These are phyloP conservation scores for Sarcophaga peregrina DNA, from an alignment of 1,140 invertebrate species.

Conservation along the genomic window DNA sequence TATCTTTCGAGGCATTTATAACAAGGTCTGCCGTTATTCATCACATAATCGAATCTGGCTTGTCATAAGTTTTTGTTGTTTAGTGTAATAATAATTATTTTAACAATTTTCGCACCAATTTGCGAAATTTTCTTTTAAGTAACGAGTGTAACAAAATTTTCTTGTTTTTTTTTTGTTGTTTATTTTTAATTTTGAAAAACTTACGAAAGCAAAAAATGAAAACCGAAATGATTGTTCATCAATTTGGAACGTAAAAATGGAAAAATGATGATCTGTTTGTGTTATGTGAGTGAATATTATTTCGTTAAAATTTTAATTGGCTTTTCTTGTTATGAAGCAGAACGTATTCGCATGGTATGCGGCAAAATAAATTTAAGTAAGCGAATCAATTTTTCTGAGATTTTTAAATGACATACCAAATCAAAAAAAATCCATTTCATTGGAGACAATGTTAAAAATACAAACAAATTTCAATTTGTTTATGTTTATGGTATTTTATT, in stretches of 20 bases:
- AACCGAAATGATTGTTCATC: not conserved
- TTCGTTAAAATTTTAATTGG: not conserved
- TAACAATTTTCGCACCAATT: constrained; percentile 15
- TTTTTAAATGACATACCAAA: no score
- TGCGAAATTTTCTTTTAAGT: not conserved
- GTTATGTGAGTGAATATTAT: no score
- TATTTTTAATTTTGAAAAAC: not conserved
- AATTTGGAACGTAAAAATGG: not conserved
- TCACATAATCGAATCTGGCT: no score
- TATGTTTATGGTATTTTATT: no score
- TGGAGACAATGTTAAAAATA: no score
- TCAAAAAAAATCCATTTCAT: no score
- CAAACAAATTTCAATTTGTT: no score
- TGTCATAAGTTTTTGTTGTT: no score
- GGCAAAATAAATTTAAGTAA: not conserved
- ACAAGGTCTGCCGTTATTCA: no score
- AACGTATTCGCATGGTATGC: not conserved
- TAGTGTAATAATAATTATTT: not conserved
- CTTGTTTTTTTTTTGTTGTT: not conserved
- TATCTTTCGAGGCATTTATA: no score
- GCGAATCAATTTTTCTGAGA: no score
- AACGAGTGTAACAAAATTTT: not conserved
- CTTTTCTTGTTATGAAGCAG: constrained; percentile 1
- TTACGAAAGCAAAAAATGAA: not conserved
- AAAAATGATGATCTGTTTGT: not conserved